Percentiles rank a stretch among this genome's conserved stretches.
Conservation (phyloP, 2,888 invertebrate genomes). For the Tetragonula carbonaria region DNA sequence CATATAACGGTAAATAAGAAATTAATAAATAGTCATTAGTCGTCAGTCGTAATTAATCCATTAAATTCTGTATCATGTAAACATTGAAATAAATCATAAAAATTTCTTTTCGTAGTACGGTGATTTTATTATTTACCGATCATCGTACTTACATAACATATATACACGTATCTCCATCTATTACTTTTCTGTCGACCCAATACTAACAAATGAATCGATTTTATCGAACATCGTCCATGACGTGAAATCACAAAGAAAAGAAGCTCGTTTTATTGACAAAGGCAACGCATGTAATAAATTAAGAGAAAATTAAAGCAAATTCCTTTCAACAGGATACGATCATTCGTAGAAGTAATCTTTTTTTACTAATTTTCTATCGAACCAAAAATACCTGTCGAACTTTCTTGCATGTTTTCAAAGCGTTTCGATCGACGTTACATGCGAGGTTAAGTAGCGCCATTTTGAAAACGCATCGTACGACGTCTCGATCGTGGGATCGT, state of each 20-base stretch:
- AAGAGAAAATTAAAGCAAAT: background rate
- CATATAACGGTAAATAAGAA: too few species aligned
- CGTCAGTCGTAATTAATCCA: too few species aligned
- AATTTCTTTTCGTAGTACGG: too few species aligned
- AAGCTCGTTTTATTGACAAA: too few species aligned
- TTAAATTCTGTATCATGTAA: too few species aligned
- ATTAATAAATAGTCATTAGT: too few species aligned
- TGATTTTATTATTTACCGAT: too few species aligned
- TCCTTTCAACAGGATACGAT: background rate
- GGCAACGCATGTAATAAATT: too few species aligned
- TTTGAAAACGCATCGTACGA: background rate
- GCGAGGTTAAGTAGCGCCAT: background rate
- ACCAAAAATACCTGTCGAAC: background rate
- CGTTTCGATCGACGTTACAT: background rate
- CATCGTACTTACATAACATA: too few species aligned
- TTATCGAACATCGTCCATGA: background rate
- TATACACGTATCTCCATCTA: too few species aligned
- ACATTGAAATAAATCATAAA: too few species aligned
- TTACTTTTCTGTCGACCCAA: too few species aligned
- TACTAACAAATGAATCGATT: background rate
- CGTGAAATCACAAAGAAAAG: background rate
- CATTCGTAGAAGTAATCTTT: background rate
- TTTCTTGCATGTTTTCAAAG: background rate
- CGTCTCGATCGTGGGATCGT: background rate
- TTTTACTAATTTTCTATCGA: background rate